Percentiles rank a stretch among this genome's conserved stretches.
These are phyloP conservation scores for Sebastes aleutianus DNA, from an alignment of 2,797 vertebrate genomes.

Conservation along the genomic window DNA sequence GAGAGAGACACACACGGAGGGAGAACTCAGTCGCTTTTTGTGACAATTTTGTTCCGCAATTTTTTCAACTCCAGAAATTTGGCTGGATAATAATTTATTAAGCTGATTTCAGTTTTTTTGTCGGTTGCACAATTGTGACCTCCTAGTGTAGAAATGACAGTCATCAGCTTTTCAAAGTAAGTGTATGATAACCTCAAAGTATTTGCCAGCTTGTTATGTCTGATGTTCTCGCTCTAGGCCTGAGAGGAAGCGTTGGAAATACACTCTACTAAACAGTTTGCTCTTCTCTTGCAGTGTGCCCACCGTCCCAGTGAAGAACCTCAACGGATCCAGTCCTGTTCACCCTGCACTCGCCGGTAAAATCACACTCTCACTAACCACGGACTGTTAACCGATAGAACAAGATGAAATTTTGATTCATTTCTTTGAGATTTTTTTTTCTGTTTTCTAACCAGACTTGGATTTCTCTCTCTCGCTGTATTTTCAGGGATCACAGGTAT, in stretches of 20 bases:
- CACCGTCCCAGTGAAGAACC: constrained; percentile 94
- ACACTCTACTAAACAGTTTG: not conserved
- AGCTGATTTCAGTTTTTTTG: not conserved
- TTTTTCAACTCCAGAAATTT: not conserved
- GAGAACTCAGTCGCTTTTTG: not conserved
- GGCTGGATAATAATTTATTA: not conserved
- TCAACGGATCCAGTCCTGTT: constrained; percentile 91
- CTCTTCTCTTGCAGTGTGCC: constrained; percentile 84
- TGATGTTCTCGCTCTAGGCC: not conserved
- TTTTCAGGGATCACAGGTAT: constrained; percentile 93
- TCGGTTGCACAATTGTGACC: not conserved
- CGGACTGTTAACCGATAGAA: not conserved
- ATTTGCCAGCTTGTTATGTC: not conserved
- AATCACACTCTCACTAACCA: not conserved
- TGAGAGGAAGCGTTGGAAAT: not conserved
- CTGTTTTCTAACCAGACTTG: not conserved
- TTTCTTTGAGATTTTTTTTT: not conserved
- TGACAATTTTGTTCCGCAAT: not conserved
- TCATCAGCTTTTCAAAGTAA: constrained; percentile 68
- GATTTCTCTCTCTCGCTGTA: not conserved
- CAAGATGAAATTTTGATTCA: not conserved
- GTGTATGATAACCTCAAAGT: constrained; percentile 5
- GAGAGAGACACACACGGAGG: not conserved
- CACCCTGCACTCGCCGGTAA: constrained; percentile 94
- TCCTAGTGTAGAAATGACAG: constrained; percentile 56